Evolutionary conservation across 2,888 invertebrate genomes (phyloP).

Genomic region (Dolichomitus sp.): DNA sequence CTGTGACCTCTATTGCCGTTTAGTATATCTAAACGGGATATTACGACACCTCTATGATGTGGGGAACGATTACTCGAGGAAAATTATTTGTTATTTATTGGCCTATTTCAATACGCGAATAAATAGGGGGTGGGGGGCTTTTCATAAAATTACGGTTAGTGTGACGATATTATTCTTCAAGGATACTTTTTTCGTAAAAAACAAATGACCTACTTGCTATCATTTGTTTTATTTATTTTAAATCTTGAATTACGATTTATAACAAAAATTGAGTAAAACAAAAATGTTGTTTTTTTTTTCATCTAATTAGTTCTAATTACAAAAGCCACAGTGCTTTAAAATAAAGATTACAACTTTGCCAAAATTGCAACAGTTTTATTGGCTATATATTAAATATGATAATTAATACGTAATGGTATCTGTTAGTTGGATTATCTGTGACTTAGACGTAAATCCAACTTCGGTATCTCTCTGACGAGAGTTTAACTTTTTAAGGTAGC

Average conservation of each 20-base stretch:
- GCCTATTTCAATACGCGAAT: neutral
- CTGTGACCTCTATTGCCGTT: neutral
- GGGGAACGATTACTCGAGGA: neutral
- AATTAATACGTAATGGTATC: too few relatives aligned
- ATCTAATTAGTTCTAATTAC: too few relatives aligned
- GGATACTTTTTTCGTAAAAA: too few relatives aligned
- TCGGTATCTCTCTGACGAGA: neutral
- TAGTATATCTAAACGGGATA: slow-evolving; percentile 10
- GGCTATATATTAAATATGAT: too few relatives aligned
- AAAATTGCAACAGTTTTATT: too few relatives aligned
- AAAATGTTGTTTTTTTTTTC: too few relatives aligned
- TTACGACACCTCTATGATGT: neutral
- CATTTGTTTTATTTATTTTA: neutral
- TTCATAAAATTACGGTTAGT: neutral
- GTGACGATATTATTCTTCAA: too few relatives aligned
- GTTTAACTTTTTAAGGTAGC: neutral
- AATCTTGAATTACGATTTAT: neutral
- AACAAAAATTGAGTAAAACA: too few relatives aligned
- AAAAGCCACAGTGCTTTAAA: too few relatives aligned
- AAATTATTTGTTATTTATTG: neutral
- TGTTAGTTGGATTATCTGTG: too few relatives aligned
- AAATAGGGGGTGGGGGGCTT: too few relatives aligned
- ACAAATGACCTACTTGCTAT: neutral
- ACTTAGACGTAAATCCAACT: neutral
- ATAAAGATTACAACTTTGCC: neutral